Base-by-base conservation (phyloP, 2,888 invertebrate genomes). In the Barypeithes pellucidus region DNA sequence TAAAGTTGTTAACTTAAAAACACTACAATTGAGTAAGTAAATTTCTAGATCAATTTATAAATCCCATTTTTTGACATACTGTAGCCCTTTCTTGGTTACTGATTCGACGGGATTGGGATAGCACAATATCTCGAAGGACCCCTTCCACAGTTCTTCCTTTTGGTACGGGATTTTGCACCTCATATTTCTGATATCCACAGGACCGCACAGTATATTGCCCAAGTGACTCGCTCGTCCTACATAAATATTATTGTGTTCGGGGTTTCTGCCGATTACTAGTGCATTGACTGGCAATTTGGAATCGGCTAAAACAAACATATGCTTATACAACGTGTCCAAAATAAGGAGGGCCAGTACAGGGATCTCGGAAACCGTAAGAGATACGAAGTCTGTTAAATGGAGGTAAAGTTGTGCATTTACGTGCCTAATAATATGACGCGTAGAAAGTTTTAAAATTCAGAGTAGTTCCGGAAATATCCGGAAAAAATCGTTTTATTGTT, bases 101-200 rank as follows among this genome's bases (percentile, higher is more conserved):
- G 54, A 57, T 18, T 33, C 33, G 18, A 57, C 14, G 22, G 54
- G 54, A 33, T 57, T 57, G 3, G 54, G 54, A 57, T 57, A 57
- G 18, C 54, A 57, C 3, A 57, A 57, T 11, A 57, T 33, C n/a
- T 57, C 54, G 33, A 57, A 57, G 3, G 33, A 16, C 11, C 11
- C 54, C 3, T 57, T 57, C 54, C 54, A 57, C 7, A 57, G 33
- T 57, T 57, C 54, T 11, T 57, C 54, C 11, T 33, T 57, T 18
- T 57, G 33, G 4, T 36, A 57, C 3, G 54, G 54, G 33, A 57
- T 57, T 57, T 57, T 57, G n/a, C 54, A 57, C 33, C 54, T 57
- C 33, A 57, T 57, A 18, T 33, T 57, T 5, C 54, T 57, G 33
- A 57, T 12, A 57, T 57, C 54, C 4, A 57, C 54, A 16, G 54